phyloP scores from a whole-genome alignment of 1,140 invertebrate species.

The Lutraria rhynchaena region DNA sequence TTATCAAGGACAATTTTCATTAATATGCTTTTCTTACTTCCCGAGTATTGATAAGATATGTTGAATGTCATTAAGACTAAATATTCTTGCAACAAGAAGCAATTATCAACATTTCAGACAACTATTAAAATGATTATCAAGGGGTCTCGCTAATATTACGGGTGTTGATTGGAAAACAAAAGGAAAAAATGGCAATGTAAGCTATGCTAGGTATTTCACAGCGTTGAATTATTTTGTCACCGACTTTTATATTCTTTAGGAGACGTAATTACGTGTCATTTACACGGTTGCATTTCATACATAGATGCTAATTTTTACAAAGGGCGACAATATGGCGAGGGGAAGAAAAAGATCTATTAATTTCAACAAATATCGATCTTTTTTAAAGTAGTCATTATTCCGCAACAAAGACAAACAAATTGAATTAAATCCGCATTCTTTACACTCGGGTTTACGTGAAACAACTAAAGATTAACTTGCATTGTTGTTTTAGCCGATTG shows the following conservation, averaged over 20 bases:
- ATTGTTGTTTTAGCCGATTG: constrained; percentile 7
- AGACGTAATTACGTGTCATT: neutral
- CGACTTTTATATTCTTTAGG: neutral
- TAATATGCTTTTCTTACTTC: too few relatives aligned
- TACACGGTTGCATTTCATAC: neutral
- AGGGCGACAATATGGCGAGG: constrained; percentile 20
- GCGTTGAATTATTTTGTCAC: too few relatives aligned
- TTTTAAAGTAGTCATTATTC: constrained; percentile 29
- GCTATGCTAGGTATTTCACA: too few relatives aligned
- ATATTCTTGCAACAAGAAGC: too few relatives aligned
- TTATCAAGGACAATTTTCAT: too few relatives aligned
- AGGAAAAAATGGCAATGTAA: too few relatives aligned
- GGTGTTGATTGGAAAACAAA: too few relatives aligned
- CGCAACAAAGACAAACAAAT: constrained; percentile 22
- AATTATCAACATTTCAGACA: too few relatives aligned
- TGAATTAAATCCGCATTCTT: constrained; percentile 23
- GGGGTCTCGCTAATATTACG: too few relatives aligned
- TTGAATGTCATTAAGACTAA: too few relatives aligned
- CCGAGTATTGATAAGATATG: too few relatives aligned
- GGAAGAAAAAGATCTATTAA: neutral
- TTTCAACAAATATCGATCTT: neutral
- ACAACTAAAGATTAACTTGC: neutral
- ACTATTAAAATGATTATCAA: too few relatives aligned
- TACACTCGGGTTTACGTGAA: neutral
- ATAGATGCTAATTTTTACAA: constrained; percentile 17